Evolutionary conservation across 35 echinoderm and acorn worm genomes (phyloP).

Genomic region (Amphiura filiformis): DNA sequence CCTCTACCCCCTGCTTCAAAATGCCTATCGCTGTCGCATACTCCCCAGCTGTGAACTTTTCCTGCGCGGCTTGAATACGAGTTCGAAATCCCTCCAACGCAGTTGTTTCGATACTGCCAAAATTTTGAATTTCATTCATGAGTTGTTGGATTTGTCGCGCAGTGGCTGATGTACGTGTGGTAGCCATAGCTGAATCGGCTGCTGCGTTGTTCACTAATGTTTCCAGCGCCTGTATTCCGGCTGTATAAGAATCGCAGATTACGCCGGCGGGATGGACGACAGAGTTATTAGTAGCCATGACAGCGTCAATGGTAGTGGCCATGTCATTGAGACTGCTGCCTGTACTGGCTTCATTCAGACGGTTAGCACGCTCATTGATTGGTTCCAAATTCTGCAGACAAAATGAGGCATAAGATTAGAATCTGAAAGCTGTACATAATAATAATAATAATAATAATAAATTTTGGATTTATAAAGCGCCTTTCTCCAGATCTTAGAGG

Average conservation of each 20-base stretch:
- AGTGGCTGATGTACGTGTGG: neutral
- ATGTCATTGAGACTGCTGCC: constrained; percentile 31
- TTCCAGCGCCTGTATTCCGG: constrained; percentile 28
- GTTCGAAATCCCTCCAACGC: constrained; percentile 24
- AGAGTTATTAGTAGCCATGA: constrained; percentile 29
- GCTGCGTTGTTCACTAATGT: constrained; percentile 7
- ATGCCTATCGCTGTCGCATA: constrained; percentile 13
- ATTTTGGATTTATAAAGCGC: too few relatives aligned
- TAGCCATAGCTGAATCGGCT: neutral
- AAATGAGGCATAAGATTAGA: neutral
- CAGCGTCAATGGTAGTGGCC: constrained; percentile 19
- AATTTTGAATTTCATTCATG: constrained; percentile 14
- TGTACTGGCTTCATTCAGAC: neutral
- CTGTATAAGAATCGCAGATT: constrained; percentile 37
- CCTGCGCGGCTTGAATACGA: constrained; percentile 12
- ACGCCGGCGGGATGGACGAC: constrained; percentile 6
- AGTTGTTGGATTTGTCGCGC: neutral
- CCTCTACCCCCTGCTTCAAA: constrained; percentile 25
- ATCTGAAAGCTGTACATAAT: too few relatives aligned
- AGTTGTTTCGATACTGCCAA: constrained; percentile 41
- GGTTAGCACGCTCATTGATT: constrained; percentile 32
- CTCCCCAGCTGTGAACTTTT: constrained; percentile 34
- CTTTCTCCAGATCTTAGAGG: too few relatives aligned
- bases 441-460: too few relatives aligned
- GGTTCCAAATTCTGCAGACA: constrained; percentile 13